Conservation (phyloP, 2,113 vertebrate species). For the Neofelis nebulosa region DNA sequence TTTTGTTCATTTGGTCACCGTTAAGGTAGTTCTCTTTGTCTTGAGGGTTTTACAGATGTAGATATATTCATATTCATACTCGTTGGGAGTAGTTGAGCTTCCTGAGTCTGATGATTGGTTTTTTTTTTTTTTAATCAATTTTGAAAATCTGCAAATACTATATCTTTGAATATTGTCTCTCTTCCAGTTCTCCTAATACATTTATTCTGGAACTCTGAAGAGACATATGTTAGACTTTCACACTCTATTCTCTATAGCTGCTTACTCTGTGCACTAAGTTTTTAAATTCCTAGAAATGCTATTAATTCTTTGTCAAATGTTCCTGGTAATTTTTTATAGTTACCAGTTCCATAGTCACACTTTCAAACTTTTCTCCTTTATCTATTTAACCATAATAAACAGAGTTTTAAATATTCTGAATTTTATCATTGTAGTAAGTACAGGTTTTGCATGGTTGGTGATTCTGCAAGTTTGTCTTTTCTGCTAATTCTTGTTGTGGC, state of each 20-base stretch:
- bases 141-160: not conserved
- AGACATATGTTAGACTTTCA: not conserved
- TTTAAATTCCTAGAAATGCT: conserved; percentile 26
- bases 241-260: not conserved
- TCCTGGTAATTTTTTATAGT: not conserved
- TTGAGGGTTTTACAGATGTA: not conserved
- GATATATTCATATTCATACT: not conserved
- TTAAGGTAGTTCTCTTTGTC: not conserved
- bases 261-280: not conserved
- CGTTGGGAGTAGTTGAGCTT: conserved; percentile 6
- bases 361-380: not conserved
- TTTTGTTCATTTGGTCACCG: not conserved
- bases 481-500: not conserved
- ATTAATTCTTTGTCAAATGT: not conserved
- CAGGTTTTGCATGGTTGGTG: not conserved
- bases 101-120: not conserved
- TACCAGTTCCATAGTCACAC: not conserved
- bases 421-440: not conserved
- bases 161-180: not conserved
- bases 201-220: not conserved
- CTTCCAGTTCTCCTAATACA: not conserved
- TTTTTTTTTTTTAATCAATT: not conserved
- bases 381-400: not conserved
- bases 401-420: not conserved
- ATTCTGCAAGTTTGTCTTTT: not conserved